Conservation (phyloP, 2,888 invertebrate genomes). For the Trisateles emortualis region DNA sequence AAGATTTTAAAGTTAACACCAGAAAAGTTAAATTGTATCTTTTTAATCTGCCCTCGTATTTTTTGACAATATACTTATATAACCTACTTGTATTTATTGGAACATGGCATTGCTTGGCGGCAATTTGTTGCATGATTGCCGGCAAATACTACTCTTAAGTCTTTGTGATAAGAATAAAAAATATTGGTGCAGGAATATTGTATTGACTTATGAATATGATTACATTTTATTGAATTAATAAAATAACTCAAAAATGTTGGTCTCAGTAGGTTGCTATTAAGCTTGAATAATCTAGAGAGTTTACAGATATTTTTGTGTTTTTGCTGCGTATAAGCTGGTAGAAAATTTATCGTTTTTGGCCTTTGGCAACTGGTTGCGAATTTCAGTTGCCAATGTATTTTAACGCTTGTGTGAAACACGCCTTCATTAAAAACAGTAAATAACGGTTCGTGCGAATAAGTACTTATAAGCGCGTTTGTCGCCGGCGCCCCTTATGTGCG, state of each 20-base stretch:
- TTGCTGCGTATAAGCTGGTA: neutral
- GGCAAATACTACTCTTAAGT: neutral
- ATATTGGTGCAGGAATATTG: conserved; percentile 12
- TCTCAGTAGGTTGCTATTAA: neutral
- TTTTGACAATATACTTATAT: neutral
- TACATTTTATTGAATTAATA: conserved; percentile 6
- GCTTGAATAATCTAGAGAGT: neutral
- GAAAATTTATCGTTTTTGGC: too few species aligned
- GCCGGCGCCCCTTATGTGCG: neutral
- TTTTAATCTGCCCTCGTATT: neutral
- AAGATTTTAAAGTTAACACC: too few species aligned
- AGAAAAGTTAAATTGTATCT: too few species aligned
- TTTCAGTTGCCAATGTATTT: too few species aligned
- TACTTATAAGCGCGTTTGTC: too few species aligned
- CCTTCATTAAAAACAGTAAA: too few species aligned
- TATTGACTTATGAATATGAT: neutral
- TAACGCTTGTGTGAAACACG: too few species aligned
- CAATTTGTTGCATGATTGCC: neutral
- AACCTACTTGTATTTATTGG: neutral
- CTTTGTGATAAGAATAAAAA: conserved; percentile 1
- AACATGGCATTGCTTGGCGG: neutral
- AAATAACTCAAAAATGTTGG: too few species aligned
- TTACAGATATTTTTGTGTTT: neutral
- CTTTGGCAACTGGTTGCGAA: too few species aligned
- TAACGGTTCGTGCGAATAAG: too few species aligned